Base-by-base conservation (phyloP, 1,140 invertebrate species). In the Teleopsis dalmanni region DNA sequence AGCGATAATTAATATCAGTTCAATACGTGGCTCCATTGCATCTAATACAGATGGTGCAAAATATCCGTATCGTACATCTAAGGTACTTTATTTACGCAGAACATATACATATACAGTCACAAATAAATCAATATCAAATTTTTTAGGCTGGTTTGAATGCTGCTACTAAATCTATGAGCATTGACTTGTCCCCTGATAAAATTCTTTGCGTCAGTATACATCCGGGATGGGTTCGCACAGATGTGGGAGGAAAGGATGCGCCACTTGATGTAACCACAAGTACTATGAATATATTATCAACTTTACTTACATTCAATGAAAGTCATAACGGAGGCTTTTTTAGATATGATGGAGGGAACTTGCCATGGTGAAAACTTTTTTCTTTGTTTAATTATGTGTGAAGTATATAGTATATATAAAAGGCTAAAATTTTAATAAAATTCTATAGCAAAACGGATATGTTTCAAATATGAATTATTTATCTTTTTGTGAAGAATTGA, bases 161-260 rank as follows among this genome's bases (percentile, higher is more conserved):
- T 56, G 82, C 88, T 5, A 92, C 91, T 7, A 88, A 84, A 71
- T 87, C 85, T 3, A 76, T 95, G 76, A 86, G 86, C 56, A 62
- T 87, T 10, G 91, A 95, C 71, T 73, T 95, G 22, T 82, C 83
- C 59, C 73, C 78, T 27, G 76, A 84, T 56, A 80, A 81, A 27
- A 92, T 96, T 47, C 57, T 92, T 3, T 83, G 81, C 0, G 73
- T 82, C 1, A 79, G 78, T 38, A 58, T 95, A 37, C 91, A 95
- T 74, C 91, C 91, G 2, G 91, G 91, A 2, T 95, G 91, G 91
- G 87, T 94, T 0, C 81, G 82, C 58, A 95, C 91, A 0, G 85
- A 88, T 48, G 87, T 95, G 87, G 91, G 91, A 4, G 88, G 89
- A 9, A 67, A 72, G 38, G 84, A 82, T 55, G 91, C 91, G 2